Percentiles rank a stretch among this genome's conserved stretches.
Evolutionary conservation across 2,888 invertebrate genomes (phyloP).

Genomic region (Chironomus riparius): DNA sequence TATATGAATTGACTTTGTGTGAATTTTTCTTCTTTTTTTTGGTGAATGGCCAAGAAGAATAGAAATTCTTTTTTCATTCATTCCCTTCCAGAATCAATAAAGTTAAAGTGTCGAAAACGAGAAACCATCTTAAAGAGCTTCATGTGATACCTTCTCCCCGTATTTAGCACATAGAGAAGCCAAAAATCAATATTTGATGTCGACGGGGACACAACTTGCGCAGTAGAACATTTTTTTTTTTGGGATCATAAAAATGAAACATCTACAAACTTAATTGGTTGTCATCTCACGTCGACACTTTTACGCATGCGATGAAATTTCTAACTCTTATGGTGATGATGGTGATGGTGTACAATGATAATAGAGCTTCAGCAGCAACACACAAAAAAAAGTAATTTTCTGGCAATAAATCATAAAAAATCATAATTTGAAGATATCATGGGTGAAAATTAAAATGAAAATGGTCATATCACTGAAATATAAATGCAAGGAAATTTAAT

Average conservation of each 20-base stretch:
- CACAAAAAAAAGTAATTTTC: not conserved
- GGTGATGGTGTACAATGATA: not conserved
- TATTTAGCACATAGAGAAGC: not conserved
- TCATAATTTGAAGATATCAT: not conserved
- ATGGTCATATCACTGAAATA: not conserved
- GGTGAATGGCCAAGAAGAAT: too few species aligned
- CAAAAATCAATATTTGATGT: not conserved
- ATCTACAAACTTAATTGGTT: conserved; percentile 24
- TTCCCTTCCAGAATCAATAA: not conserved
- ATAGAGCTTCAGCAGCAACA: not conserved
- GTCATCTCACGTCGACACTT: conserved; percentile 13
- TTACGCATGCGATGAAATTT: conserved; percentile 12
- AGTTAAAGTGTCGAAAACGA: not conserved
- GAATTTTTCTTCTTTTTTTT: too few species aligned
- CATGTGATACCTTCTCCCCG: not conserved
- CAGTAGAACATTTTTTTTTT: not conserved
- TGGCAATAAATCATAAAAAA: not conserved
- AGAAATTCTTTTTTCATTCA: too few species aligned
- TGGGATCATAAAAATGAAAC: not conserved
- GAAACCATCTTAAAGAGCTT: not conserved
- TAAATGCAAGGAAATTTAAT: not conserved
- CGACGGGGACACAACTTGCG: not conserved
- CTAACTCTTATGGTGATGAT: not conserved
- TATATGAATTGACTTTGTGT: too few species aligned
- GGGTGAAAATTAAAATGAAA: not conserved